Base-by-base conservation (phyloP, 2,113 vertebrate species). In the Polypterus bichir region DNA sequence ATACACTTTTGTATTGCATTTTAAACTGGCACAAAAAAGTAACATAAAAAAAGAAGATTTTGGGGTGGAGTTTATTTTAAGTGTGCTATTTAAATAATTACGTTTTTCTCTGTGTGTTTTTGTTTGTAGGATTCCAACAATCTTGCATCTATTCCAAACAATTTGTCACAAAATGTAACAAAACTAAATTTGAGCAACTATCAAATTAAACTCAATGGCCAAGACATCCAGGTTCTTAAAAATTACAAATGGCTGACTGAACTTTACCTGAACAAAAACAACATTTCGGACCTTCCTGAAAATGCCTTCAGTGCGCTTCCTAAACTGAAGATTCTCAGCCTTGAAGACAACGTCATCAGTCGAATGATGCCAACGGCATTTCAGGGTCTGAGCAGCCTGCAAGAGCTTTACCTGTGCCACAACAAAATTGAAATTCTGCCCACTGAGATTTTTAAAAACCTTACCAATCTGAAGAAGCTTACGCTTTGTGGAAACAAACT, bases 401-500 rank as follows among this genome's bases (percentile, higher is more conserved):
- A 61, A 60, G 58, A 78, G 52, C 60, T 97, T 66, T 72, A 93
- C 69, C 73, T 97, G 11, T 87, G 85, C 57, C 11, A 83, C 66
- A 97, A 94, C 58, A 66, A 4, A 57, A 86, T 95, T 70, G 54
- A 67, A 48, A 64, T 76, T 5, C 49, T 96, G 44, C 79, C 80
- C 52, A 59, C 74, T 54, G 67, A 77, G 9, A 48, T 69, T 3
- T 78, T 86, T 65, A 51, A 48, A 45, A 61, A 9, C 9, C 68
- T 92, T 9, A 67, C 64, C 46, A 73, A 66, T 3, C 70, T 93
- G 10, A 64, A 59, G 58, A 56, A 68, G 59, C 73, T 95, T 66
- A 72, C 77, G 53, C 73, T 91, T 47, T 73, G 79, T 45, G 61
- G 71, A 7, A 91, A 91, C 64, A 3, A 52, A 1, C 67, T 91